Conservation (phyloP, 2,888 invertebrate species). For the Heliconius cydno region DNA sequence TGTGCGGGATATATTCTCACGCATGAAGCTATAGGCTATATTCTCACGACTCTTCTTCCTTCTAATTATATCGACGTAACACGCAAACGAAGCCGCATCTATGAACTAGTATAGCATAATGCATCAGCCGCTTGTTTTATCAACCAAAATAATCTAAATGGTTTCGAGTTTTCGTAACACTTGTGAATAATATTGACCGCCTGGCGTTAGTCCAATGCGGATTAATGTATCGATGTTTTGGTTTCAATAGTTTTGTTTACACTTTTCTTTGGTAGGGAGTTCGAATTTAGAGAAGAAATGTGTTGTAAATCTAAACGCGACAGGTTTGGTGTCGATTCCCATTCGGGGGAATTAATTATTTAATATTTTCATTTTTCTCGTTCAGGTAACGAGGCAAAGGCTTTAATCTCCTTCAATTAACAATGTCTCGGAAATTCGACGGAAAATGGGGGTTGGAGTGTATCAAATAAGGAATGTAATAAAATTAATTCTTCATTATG, state of each 20-base stretch:
- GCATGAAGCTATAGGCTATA: not conserved
- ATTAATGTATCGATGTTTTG: conserved; percentile 7
- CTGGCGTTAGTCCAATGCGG: conserved; percentile 15
- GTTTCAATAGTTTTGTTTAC: conserved; percentile 3
- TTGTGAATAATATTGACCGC: conserved; percentile 27
- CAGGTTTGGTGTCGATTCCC: not conserved
- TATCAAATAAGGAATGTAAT: too few relatives aligned
- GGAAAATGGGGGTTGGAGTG: too few relatives aligned
- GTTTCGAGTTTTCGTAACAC: conserved; percentile 38
- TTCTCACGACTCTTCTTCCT: too few relatives aligned
- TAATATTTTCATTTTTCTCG: not conserved
- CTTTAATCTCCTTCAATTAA: not conserved
- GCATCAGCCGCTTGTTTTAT: conserved; percentile 25
- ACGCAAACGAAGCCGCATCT: not conserved
- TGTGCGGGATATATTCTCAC: not conserved
- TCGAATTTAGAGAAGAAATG: not conserved
- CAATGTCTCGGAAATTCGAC: not conserved
- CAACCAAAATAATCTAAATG: conserved; percentile 39
- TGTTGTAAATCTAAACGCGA: too few relatives aligned
- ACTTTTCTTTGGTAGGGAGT: not conserved
- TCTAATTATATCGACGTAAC: not conserved
- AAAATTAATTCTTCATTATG: too few relatives aligned
- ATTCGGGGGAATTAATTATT: not conserved
- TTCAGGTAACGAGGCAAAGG: not conserved
- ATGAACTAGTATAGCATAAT: conserved; percentile 12